phyloP scores from a whole-genome alignment of 1,140 invertebrate genomes.

The Condylostylus longicornis region DNA sequence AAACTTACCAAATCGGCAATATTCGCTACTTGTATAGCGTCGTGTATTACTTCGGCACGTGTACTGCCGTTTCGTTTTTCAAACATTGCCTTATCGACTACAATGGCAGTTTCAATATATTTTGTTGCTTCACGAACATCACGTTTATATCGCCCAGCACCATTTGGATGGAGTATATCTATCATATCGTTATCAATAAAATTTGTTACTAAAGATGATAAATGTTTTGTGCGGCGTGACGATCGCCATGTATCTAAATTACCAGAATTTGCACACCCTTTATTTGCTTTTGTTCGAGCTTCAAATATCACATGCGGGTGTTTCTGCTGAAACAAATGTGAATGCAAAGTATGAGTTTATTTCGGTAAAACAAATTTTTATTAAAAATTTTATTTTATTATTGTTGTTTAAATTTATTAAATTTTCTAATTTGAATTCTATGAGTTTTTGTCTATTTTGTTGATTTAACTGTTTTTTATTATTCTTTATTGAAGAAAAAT shows the following conservation, averaged over 20 bases:
- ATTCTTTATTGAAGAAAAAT: too few relatives aligned
- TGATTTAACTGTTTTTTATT: too few relatives aligned
- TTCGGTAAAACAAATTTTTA: too few relatives aligned
- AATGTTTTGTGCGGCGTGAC: slow-evolving; percentile 45
- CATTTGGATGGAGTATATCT: slow-evolving; percentile 34
- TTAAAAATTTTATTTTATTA: too few relatives aligned
- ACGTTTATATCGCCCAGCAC: slow-evolving; percentile 40
- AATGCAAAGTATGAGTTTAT: too few relatives aligned
- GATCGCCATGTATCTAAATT: slow-evolving; percentile 54
- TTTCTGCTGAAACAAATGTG: slow-evolving; percentile 63
- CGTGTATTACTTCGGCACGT: slow-evolving; percentile 75
- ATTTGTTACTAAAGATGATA: slow-evolving; percentile 31
- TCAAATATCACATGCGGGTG: slow-evolving; percentile 94
- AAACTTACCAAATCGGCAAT: slow-evolving; percentile 83
- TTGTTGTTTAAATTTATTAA: too few relatives aligned
- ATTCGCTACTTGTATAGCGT: slow-evolving; percentile 91
- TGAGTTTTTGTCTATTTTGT: too few relatives aligned
- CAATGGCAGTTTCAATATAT: slow-evolving; percentile 81
- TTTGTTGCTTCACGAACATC: slow-evolving; percentile 79
- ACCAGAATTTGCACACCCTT: slow-evolving; percentile 70
- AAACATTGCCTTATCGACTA: slow-evolving; percentile 89
- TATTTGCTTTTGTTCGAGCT: slow-evolving; percentile 69
- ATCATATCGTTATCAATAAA: too few relatives aligned
- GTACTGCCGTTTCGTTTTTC: slow-evolving; percentile 81
- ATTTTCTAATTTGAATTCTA: too few relatives aligned